phyloP scores from a whole-genome alignment of 2,888 invertebrate species.

The Drosophila ezoana region DNA sequence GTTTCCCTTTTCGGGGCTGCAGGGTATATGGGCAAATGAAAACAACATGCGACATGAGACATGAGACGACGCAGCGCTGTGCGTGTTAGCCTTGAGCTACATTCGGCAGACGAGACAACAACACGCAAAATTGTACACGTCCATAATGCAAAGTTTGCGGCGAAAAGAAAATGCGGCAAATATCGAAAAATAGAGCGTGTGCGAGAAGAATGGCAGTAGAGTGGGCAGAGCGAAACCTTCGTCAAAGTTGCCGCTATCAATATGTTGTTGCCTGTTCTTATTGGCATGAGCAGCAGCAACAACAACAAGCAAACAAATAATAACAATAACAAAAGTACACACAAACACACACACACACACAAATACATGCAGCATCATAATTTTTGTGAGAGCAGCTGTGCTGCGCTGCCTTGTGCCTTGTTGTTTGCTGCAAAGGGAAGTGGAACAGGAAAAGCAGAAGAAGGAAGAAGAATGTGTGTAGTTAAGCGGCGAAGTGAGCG shows the following conservation, averaged over 20 bases:
- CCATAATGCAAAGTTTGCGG: conserved; percentile 65
- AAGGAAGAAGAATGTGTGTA: conserved; percentile 8
- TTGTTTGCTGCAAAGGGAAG: conserved; percentile 22
- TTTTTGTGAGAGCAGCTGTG: conserved; percentile 47
- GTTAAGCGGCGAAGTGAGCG: conserved; percentile 3
- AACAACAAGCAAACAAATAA: conserved; percentile 34
- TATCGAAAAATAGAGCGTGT: neutral
- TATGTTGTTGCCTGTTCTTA: conserved; percentile 47
- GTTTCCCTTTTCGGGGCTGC: conserved; percentile 5
- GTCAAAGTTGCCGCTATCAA: conserved; percentile 68
- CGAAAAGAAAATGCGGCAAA: conserved; percentile 36
- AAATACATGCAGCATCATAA: conserved; percentile 48
- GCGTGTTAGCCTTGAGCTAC: conserved; percentile 71
- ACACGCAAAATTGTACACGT: conserved; percentile 49
- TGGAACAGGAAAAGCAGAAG: conserved; percentile 28
- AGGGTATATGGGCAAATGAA: conserved; percentile 14
- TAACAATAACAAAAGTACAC: conserved; percentile 31
- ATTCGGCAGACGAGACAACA: conserved; percentile 49
- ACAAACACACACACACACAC: conserved; percentile 3
- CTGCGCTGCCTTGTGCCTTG: conserved; percentile 15
- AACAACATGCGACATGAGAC: conserved; percentile 21
- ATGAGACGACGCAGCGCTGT: conserved; percentile 39
- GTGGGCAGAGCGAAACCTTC: conserved; percentile 53
- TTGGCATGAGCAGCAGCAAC: conserved; percentile 42
- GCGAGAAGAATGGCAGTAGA: neutral